Conservation (phyloP, 1,140 invertebrate genomes). For the Diabrotica undecimpunctata region DNA sequence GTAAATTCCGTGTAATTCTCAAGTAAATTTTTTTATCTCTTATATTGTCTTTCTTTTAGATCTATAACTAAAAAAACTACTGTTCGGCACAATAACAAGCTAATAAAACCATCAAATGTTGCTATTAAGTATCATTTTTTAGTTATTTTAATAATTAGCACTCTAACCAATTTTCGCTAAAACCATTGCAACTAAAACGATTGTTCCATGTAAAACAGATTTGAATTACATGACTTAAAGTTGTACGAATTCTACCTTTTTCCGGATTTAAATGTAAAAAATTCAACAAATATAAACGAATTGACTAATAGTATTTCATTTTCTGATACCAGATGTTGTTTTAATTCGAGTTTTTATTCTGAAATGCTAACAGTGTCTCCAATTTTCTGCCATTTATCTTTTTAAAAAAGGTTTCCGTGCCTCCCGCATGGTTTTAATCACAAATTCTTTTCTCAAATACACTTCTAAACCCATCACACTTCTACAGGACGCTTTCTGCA, state of each 20-base stretch:
- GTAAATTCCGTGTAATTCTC: no score
- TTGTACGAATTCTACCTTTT: neutral
- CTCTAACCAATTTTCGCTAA: no score
- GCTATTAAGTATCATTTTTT: no score
- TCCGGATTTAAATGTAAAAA: neutral
- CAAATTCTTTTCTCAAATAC: conserved; percentile 3
- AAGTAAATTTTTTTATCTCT: no score
- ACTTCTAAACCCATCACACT: neutral
- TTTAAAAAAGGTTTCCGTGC: neutral
- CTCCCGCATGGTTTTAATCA: neutral
- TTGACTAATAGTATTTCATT: neutral
- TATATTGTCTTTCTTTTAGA: no score
- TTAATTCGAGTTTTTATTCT: neutral
- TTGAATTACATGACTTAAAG: neutral
- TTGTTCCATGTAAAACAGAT: no score
- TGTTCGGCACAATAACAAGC: no score
- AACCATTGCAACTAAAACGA: no score
- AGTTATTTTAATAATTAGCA: no score
- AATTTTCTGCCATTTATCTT: neutral
- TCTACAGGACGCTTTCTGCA: neutral
- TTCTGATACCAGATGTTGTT: no score
- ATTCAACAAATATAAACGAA: neutral
- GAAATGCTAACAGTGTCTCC: neutral
- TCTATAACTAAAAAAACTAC: no score
- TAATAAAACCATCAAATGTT: no score